These are phyloP conservation scores for Clarias macrocephalus DNA, from an alignment of 2,113 vertebrate genomes.

Conservation along the genomic window DNA sequence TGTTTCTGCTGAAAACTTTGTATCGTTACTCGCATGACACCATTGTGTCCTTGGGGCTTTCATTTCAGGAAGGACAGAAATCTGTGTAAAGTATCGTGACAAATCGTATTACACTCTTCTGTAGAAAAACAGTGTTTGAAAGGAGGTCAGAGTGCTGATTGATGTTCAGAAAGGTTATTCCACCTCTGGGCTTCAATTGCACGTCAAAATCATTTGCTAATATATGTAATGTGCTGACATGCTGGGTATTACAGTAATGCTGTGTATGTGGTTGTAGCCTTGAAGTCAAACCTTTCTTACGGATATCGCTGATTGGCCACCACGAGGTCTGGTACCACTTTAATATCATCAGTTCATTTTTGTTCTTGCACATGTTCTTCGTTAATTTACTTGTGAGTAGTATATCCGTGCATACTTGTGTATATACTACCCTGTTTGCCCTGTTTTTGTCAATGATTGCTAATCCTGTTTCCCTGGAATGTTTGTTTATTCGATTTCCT, in stretches of 20 bases:
- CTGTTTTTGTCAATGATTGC: background rate
- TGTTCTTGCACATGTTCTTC: background rate
- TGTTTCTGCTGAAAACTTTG: background rate
- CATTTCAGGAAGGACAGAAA: slow-evolving; percentile 4
- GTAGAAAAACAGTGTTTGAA: slow-evolving; percentile 18
- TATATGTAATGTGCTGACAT: background rate
- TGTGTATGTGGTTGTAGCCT: background rate
- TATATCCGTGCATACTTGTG: slow-evolving; percentile 17
- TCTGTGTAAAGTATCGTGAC: background rate
- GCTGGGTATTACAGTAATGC: background rate
- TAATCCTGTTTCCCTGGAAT: background rate
- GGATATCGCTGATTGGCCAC: background rate
- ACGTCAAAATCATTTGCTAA: background rate
- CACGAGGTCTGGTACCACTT: background rate
- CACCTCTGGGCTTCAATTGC: background rate
- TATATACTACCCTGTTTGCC: background rate
- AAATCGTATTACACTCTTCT: slow-evolving; percentile 25
- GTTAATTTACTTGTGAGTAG: background rate
- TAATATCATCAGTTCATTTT: background rate
- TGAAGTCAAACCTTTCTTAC: too few relatives aligned
- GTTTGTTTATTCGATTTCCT: background rate
- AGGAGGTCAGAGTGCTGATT: background rate
- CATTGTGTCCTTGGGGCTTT: slow-evolving; percentile 25
- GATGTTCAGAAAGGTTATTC: slow-evolving; percentile 1
- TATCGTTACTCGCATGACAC: slow-evolving; percentile 15